Conservation (phyloP, 1,140 invertebrate species). For the Pachypsylla venusta region DNA sequence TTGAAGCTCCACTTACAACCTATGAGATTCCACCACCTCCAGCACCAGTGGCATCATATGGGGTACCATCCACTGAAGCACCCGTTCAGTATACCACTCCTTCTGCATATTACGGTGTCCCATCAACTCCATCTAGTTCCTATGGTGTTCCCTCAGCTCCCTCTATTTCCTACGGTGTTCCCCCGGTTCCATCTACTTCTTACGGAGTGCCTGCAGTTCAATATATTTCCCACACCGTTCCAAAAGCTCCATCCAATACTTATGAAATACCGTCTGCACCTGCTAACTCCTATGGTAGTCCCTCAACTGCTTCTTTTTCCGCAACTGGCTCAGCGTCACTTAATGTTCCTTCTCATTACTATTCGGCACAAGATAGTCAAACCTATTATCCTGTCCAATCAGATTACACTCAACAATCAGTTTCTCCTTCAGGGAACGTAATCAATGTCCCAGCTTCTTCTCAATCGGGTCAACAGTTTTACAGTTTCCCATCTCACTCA, state of each 20-base stretch:
- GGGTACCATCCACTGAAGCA: background rate
- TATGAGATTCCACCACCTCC: background rate
- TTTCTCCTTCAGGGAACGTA: background rate
- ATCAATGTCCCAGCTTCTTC: background rate
- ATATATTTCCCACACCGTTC: background rate
- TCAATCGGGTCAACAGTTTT: background rate
- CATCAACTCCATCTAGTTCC: background rate
- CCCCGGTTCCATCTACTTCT: background rate
- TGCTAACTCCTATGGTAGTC: background rate
- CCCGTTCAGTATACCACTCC: too few relatives aligned
- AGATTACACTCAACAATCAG: background rate
- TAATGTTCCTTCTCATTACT: background rate
- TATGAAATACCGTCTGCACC: background rate
- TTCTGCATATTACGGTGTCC: background rate
- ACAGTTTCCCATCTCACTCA: background rate
- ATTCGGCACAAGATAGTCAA: background rate
- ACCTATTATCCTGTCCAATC: too few relatives aligned
- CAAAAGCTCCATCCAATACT: background rate
- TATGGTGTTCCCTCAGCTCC: background rate
- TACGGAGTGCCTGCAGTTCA: background rate
- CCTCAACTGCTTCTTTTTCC: background rate
- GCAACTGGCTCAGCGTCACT: background rate
- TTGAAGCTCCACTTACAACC: background rate
- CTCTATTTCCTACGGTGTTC: background rate
- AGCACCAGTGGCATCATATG: background rate